A percentile compares a stretch with the other conserved stretches of the same genome.
Conservation (phyloP, 64 coral and sea anemone species). For the Hydrozoanthus tunicans region DNA sequence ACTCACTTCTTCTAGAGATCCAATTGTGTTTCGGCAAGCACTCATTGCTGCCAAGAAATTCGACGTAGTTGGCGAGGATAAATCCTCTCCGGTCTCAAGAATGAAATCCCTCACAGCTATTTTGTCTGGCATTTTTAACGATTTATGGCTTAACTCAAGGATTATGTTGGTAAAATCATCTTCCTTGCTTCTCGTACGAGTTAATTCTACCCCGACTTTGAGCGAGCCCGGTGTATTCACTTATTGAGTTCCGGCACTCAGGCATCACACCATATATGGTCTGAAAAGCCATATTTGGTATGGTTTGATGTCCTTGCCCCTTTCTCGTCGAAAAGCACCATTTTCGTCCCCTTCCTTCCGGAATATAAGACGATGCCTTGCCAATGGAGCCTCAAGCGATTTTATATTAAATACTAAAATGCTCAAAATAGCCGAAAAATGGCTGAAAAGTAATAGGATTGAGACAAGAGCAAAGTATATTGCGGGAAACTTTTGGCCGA, state of each 20-base stretch:
- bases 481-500: no score
- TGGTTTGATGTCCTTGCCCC: neutral
- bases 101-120: slow-evolving; percentile 81
- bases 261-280: slow-evolving; percentile 10
- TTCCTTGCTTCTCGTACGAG: neutral
- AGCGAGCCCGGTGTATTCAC: slow-evolving; percentile 42
- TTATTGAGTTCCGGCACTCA: slow-evolving; percentile 56
- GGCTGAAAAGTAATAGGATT: no score
- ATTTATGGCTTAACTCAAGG: neutral
- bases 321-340: neutral
- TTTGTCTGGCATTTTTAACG: slow-evolving; percentile 84
- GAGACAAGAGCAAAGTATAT: no score
- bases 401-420: no score
- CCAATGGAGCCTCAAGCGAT: no score
- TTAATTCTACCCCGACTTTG: slow-evolving; percentile 17
- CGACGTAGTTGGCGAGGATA: slow-evolving; percentile 88
- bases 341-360: neutral
- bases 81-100: slow-evolving; percentile 77
- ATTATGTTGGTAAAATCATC: slow-evolving; percentile 19
- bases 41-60: slow-evolving; percentile 90
- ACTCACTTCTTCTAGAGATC: slow-evolving; percentile 75
- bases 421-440: no score
- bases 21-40: slow-evolving; percentile 75
- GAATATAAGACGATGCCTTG: neutral
- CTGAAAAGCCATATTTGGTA: slow-evolving; percentile 17